phyloP scores from a whole-genome alignment of 2,888 invertebrate genomes.

The Drosophila nr. medialis region DNA sequence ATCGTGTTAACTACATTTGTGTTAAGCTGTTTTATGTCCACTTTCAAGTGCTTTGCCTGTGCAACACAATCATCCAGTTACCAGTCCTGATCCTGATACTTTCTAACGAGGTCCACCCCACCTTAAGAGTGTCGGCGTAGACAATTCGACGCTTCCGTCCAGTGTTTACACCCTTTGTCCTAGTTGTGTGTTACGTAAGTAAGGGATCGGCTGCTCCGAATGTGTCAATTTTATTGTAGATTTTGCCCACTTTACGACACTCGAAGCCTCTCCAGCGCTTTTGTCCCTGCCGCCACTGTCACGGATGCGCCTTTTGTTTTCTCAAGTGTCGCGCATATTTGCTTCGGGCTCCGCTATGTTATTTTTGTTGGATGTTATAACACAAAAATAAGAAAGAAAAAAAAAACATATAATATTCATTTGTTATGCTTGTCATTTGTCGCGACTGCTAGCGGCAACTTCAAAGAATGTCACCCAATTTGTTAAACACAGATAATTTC shows the following conservation, averaged over 20 bases:
- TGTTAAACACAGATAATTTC: conserved; percentile 79
- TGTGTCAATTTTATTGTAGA: conserved; percentile 76
- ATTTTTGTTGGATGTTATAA: conserved; percentile 59
- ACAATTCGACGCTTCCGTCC: conserved; percentile 83
- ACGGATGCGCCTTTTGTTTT: conserved; percentile 62
- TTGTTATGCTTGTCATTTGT: conserved; percentile 83
- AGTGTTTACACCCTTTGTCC: conserved; percentile 65
- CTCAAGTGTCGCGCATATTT: conserved; percentile 69
- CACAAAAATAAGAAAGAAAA: conserved; percentile 41
- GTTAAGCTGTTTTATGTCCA: conserved; percentile 68
- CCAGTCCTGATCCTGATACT: conserved; percentile 6
- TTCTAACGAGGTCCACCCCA: conserved; percentile 43
- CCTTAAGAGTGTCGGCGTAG: conserved; percentile 71
- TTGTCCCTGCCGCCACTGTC: conserved; percentile 26
- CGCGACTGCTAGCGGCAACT: conserved; percentile 69
- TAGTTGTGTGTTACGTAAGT: conserved; percentile 56
- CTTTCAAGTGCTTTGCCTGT: conserved; percentile 52
- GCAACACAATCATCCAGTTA: conserved; percentile 66
- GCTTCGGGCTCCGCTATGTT: conserved; percentile 29
- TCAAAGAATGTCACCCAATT: conserved; percentile 81
- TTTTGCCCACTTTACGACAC: conserved; percentile 75
- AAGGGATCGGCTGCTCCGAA: conserved; percentile 36
- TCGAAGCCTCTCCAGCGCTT: conserved; percentile 54
- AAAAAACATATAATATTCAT: conserved; percentile 79
- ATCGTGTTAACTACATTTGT: conserved; percentile 73